Base-by-base conservation (phyloP, 2,888 invertebrate genomes). In the Xestia sexstrigata region DNA sequence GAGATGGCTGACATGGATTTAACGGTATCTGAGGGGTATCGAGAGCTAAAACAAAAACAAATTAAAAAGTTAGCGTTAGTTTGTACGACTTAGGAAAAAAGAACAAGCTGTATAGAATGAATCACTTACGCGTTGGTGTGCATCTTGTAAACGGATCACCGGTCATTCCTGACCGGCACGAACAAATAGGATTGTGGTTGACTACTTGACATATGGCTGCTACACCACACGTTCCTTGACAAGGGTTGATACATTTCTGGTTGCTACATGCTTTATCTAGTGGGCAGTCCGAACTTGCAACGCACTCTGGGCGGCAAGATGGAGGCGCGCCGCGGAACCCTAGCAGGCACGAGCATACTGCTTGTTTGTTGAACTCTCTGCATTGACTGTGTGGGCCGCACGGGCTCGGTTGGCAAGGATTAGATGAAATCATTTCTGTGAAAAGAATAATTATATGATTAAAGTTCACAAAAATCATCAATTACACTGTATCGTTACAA, bases 141-240 rank as follows among this genome's bases (percentile, higher is more conserved):
- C 97, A 98, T 95, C 97, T 97, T 73, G 97, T 96, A 89, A 98
- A 98, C 42, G 98, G 97, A 96, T 98, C 98, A 79, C 98, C 98
- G n/a, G 97, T 97, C 89, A 97, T 97, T 62, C 97, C 97, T 9
- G 96, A 94, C 65, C 97, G 95, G 90, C 98, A 98, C 55, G 97
- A 97, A 90, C 98, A 98, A 86, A 98, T 97, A 13, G 98, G 98
- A 90, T 97, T 97, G 91, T 98, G 98, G 90, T 98, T 98, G 65
- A 98, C 97, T 26, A 98, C 98, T 94, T 98, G 97, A 90, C 98
- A 98, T 86, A 95, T 94, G 7, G 98, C 98, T 79, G 97, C 96
- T 62, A 98, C 96, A 39, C 98, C 98, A 91, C 98, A 98, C n/a
- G 98, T 97, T 85, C 98, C 98, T 70, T 97, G 97, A 90, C 98